A percentile compares a stretch with the other conserved stretches of the same genome.
These are phyloP conservation scores for Rousettus madagascariensis DNA, from an alignment of 2,797 vertebrate genomes.

Conservation along the genomic window DNA sequence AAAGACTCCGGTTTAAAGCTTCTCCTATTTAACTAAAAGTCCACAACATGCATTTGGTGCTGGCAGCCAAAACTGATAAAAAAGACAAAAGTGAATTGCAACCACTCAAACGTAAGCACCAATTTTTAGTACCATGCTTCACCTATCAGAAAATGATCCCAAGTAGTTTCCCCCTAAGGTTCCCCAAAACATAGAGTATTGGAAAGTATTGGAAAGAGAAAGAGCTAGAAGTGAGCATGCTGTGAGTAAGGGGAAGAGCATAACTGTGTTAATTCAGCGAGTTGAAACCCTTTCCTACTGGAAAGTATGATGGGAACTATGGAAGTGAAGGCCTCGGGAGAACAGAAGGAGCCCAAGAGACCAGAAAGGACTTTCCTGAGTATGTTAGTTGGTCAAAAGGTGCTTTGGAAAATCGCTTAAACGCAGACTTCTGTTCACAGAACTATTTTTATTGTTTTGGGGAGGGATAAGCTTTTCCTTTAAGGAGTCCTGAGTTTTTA, in stretches of 20 bases:
- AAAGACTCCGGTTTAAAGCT: not conserved
- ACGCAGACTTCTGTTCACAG: not conserved
- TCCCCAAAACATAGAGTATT: not conserved
- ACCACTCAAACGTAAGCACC: not conserved
- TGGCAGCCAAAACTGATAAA: not conserved
- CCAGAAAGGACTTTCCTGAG: not conserved
- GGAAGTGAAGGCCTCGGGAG: rapidly evolving
- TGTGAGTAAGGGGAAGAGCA: rapidly evolving
- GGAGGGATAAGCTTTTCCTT: not conserved
- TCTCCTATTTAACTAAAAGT: not conserved
- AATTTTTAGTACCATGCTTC: not conserved
- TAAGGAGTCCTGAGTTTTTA: not conserved
- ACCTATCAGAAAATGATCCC: not conserved
- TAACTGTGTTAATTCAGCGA: rapidly evolving
- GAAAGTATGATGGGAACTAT: not conserved
- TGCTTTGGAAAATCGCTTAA: not conserved
- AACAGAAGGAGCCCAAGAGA: not conserved
- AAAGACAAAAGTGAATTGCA: not conserved
- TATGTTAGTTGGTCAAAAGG: not conserved
- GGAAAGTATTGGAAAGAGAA: not conserved
- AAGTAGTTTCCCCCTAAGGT: not conserved
- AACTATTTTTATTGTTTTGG: not conserved
- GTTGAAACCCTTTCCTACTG: rapidly evolving
- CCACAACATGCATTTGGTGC: not conserved
- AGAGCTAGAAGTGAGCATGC: not conserved